These are phyloP conservation scores for Prorops nasuta DNA, from an alignment of 1,140 invertebrate species.

Conservation along the genomic window DNA sequence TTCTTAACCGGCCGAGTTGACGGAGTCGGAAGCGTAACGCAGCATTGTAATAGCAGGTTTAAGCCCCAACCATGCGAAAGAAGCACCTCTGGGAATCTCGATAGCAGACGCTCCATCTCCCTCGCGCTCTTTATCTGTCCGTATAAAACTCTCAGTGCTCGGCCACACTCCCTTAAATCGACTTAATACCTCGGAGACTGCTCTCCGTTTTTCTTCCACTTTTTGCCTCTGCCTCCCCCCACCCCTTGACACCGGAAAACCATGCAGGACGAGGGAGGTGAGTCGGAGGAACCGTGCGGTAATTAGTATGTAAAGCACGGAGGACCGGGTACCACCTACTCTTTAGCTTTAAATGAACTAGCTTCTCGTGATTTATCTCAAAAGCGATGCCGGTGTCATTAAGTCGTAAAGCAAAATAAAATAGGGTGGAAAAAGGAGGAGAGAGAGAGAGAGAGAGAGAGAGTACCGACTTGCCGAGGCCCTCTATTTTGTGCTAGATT, in stretches of 20 bases:
- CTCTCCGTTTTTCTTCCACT: neutral
- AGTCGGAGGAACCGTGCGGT: constrained; percentile 18
- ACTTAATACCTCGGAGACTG: constrained; percentile 1
- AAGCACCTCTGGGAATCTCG: constrained; percentile 1
- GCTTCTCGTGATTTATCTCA: constrained; percentile 26
- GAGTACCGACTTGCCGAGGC: neutral
- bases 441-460: neutral
- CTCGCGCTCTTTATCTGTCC: neutral
- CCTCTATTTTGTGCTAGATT: no score
- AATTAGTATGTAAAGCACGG: constrained; percentile 41
- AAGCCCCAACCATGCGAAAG: neutral
- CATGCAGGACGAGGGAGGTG: constrained; percentile 10
- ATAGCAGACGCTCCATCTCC: neutral
- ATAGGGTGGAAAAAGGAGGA: neutral
- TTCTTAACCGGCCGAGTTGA: no score
- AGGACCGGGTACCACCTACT: constrained; percentile 8
- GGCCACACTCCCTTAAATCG: neutral
- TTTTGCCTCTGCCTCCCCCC: neutral
- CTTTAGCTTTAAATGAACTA: constrained; percentile 26
- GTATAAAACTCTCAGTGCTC: neutral
- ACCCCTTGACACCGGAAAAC: neutral
- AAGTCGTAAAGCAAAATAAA: constrained; percentile 11
- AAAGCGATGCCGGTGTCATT: constrained; percentile 15
- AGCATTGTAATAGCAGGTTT: neutral
- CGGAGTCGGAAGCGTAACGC: no score